These are phyloP conservation scores for Passerina amoena DNA, from an alignment of 2,113 vertebrate genomes.

Conservation along the genomic window DNA sequence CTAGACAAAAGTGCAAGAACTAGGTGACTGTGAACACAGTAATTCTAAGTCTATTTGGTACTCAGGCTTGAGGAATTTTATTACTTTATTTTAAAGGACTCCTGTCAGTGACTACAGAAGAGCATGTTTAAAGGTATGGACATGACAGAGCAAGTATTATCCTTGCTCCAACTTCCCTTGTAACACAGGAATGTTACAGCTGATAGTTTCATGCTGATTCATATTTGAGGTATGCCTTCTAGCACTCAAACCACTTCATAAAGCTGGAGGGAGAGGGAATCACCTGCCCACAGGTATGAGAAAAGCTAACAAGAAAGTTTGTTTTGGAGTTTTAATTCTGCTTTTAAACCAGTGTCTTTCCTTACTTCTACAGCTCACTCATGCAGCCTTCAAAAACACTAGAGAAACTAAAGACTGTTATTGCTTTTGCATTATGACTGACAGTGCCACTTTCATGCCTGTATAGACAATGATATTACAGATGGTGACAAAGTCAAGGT, in stretches of 20 bases:
- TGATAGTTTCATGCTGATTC: neutral
- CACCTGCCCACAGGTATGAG: neutral
- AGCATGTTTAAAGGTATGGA: neutral
- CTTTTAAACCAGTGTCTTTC: neutral
- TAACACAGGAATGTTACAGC: neutral
- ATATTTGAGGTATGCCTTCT: neutral
- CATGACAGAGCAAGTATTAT: neutral
- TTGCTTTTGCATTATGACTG: neutral
- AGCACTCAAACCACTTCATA: neutral
- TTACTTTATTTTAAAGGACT: neutral
- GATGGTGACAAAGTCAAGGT: neutral
- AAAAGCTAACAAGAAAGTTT: neutral
- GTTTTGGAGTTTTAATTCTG: neutral
- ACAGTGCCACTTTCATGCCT: neutral
- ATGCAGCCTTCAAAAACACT: neutral
- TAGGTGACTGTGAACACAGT: neutral
- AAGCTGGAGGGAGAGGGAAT: neutral
- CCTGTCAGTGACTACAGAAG: neutral
- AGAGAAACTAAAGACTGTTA: neutral
- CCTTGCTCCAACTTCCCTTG: neutral
- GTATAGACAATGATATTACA: neutral
- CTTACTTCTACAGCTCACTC: neutral
- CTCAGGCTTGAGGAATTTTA: neutral
- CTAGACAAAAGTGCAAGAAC: neutral
- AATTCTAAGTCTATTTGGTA: neutral